These are phyloP conservation scores for Octomys mimax DNA, from an alignment of 2,797 vertebrate species.

Conservation along the genomic window DNA sequence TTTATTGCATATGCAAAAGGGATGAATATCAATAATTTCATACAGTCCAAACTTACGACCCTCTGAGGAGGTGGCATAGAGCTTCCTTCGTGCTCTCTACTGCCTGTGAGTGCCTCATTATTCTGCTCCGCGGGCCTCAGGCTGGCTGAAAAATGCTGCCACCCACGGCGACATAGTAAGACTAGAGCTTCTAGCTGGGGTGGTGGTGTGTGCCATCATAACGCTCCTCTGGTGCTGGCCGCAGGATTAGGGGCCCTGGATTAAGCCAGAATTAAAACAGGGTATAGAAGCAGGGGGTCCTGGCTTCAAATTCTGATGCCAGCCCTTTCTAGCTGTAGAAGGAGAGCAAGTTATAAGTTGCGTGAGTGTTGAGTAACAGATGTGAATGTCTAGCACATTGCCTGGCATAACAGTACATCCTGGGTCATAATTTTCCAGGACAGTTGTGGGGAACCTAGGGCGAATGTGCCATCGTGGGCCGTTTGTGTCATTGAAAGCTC, in stretches of 20 bases:
- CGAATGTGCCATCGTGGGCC: neutral
- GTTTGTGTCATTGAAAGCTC: neutral
- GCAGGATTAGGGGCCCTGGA: neutral
- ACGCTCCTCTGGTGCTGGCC: neutral
- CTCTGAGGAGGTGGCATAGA: neutral
- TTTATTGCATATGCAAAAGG: neutral
- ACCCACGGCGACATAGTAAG: neutral
- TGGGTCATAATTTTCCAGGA: neutral
- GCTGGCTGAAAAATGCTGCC: neutral
- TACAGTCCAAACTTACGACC: neutral
- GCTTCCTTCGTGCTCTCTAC: fast-evolving
- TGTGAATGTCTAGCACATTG: neutral
- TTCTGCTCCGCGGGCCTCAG: neutral
- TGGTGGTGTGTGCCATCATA: neutral
- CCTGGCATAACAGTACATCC: neutral
- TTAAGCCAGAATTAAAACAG: neutral
- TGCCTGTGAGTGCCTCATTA: neutral
- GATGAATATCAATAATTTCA: neutral
- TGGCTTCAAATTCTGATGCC: neutral
- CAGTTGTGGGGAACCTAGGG: neutral
- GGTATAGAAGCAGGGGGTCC: neutral
- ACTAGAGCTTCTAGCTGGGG: neutral
- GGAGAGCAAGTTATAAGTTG: neutral
- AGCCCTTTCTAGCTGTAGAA: neutral
- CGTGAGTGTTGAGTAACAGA: neutral